Evolutionary conservation across 2,888 invertebrate genomes (phyloP), one percentile per base, ranked within the genome.

Genomic region (Zele albiditarsus): DNA sequence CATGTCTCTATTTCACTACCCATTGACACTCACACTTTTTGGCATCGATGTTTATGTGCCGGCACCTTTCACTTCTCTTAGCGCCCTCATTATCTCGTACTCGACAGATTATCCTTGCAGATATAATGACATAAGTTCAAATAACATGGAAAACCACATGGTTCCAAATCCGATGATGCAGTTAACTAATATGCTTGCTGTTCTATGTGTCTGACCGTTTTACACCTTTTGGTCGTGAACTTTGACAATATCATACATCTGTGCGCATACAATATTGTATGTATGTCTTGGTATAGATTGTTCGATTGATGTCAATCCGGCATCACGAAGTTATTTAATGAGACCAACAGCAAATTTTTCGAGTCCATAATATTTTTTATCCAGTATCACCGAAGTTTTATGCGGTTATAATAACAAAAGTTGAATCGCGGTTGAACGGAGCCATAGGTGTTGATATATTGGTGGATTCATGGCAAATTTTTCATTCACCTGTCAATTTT

Each of bases 181-280:
- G 53, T 53, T 2, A 20, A 28, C 28, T 28, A 60, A 16, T 27
- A 60, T 28, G 3, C 16, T n/a, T 16, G 2, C 28, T 3, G n/a
- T 60, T 60, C 4, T 14, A 12, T 16, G 25, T 16, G n/a, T 25
- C 23, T 20, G 12, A 8, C n/a, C 27, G 16, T 67, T 67, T 67
- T 49, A 67, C 46, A 27, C 27, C 42, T 2, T 60, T 28, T n/a
- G 46, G 66, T 49, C 49, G 49, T 42, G 66, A 67, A 46, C 46
- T 67, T 67, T 25, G 46, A 66, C 46, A 46, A 67, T 4, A 46
- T 27, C 66, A 25, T 58, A 25, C 25, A 58, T 27, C 27, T 3
- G 28, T 58, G 16, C 27, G 27, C 20, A 8, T n/a, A 20, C 5
- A n/a, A 8, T 53, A 20, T 46, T 16, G 0, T n/a, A n/a, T 46